Percentiles rank a stretch among this genome's conserved stretches.
Conservation (phyloP, 2,797 vertebrate species). For the Sylvilagus floridanus region DNA sequence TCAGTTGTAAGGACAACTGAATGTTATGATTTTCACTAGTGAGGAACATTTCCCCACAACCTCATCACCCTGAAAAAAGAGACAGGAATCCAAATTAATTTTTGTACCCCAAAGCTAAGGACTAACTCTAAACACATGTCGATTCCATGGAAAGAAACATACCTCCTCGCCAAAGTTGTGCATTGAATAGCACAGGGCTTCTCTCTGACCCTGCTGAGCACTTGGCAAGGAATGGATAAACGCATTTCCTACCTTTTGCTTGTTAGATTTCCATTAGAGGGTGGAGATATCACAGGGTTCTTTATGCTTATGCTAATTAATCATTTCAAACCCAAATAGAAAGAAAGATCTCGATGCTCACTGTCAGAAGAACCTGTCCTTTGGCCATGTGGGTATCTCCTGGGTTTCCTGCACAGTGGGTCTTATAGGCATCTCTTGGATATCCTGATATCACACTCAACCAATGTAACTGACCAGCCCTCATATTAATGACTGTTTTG, state of each 20-base stretch:
- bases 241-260: background rate
- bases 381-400: background rate
- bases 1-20: background rate
- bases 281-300: background rate
- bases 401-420: background rate
- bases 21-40: conserved; percentile 45
- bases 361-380: conserved; percentile 15
- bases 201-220: background rate
- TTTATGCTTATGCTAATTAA: background rate
- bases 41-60: conserved; percentile 15
- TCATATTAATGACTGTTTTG: conserved; percentile 35
- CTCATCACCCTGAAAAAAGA: conserved; percentile 1
- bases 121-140: background rate
- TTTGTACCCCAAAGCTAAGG: conserved; percentile 24
- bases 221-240: background rate
- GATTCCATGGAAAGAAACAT: background rate
- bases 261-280: background rate
- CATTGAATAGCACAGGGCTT: background rate
- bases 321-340: background rate
- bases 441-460: background rate
- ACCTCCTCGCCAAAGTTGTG: background rate
- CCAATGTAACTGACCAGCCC: background rate
- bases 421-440: background rate
- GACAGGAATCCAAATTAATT: background rate
- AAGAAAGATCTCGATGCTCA: background rate